Base-by-base conservation (phyloP, 2,888 invertebrate species). In the Erynnis tages region DNA sequence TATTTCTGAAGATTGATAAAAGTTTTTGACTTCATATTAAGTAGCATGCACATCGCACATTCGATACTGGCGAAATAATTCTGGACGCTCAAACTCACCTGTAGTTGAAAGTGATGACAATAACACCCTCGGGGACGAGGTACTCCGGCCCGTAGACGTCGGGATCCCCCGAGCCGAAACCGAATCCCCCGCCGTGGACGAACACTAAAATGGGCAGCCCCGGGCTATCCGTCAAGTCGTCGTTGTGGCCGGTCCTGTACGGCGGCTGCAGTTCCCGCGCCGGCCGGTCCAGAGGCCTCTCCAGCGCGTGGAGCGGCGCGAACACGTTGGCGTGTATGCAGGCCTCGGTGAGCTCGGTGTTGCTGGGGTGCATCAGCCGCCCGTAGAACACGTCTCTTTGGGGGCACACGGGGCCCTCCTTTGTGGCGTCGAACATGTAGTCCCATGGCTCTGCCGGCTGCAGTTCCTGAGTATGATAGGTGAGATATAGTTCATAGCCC, bases 371-470 rank as follows among this genome's bases (percentile, higher is more conserved):
- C 73, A 75, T 71, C 5, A 85, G 45, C 1, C 54, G 56, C 0
- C 75, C 74, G 62, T 87, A 88, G 23, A 87, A 57, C 10, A 85
- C 71, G 61, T 91, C 90, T 1, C 81, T 73, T 67, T 94, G 94
- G 0, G 91, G 90, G 63, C 94, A 94, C 6, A 91, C 81, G 0
- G 91, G 88, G 0, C 92, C 89, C 58, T 92, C 93, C 2, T 80
- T 75, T 1, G 86, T 87, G 1, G 93, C 93, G 56, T 91, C 84
- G 54, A 84, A 80, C 0, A 82, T 71, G 0, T 82, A 86, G 0
- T 71, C 56, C 92, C 92, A 92, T 0, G 85, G 76, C 1, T 82
- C 77, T 2, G 83, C 63, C 1, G 91, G 90, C 56, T 86, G 78
- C 0, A 92, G 85, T 54, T 91, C 89, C 92, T 92, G 71, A n/a